Percentiles rank a stretch among this genome's conserved stretches.
These are phyloP conservation scores for Zaprionus nigranus DNA, from an alignment of 1,140 invertebrate genomes.

Conservation along the genomic window DNA sequence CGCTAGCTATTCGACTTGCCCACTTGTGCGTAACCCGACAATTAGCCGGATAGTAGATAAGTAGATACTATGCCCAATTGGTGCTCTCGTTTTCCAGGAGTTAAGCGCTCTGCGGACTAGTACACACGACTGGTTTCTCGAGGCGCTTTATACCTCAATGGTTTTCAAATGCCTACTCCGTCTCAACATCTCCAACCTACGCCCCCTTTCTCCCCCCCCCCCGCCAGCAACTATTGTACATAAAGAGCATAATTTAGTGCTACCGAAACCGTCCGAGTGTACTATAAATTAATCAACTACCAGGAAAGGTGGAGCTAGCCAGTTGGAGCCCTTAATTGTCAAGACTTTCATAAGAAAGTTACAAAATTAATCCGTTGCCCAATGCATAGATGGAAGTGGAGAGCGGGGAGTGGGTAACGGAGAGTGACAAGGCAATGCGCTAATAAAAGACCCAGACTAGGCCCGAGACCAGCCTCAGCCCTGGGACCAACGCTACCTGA, in stretches of 20 bases:
- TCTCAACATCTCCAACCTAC: neutral
- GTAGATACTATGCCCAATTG: conserved; percentile 27
- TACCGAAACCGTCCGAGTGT: conserved; percentile 13
- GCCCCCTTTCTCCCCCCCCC: too few species aligned
- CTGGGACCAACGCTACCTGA: conserved; percentile 2
- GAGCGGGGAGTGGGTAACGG: neutral
- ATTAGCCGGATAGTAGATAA: conserved; percentile 26
- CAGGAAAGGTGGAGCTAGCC: neutral
- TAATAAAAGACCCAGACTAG: conserved; percentile 25
- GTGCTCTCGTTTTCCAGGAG: conserved; percentile 28
- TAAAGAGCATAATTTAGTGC: conserved; percentile 1
- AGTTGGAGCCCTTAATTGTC: conserved; percentile 41
- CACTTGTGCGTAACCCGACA: conserved; percentile 39
- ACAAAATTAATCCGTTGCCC: conserved; percentile 36
- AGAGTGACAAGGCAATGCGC: conserved; percentile 21
- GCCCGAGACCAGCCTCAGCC: conserved; percentile 2
- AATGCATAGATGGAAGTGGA: too few species aligned
- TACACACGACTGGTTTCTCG: conserved; percentile 38
- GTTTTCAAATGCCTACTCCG: too few species aligned
- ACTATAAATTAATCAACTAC: conserved; percentile 22
- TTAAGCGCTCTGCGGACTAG: conserved; percentile 31
- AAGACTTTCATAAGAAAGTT: conserved; percentile 52
- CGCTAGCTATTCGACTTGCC: conserved; percentile 29
- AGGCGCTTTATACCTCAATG: conserved; percentile 34
- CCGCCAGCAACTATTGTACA: neutral